Base-by-base conservation (phyloP, 2,797 vertebrate species). In the Enteromius paludinosus region DNA sequence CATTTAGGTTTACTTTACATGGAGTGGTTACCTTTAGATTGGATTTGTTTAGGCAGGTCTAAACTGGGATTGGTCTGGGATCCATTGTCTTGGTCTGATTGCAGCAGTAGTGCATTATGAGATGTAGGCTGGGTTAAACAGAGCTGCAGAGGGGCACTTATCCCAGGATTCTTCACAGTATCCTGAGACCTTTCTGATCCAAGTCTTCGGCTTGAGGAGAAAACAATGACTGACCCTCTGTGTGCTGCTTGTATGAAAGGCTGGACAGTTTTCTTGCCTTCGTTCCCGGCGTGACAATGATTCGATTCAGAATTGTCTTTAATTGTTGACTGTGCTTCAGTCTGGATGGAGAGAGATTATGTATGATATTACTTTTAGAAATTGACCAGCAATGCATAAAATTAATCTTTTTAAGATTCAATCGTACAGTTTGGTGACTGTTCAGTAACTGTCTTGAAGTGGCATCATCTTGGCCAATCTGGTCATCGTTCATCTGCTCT, bases 151-250 rank as follows among this genome's bases (percentile, higher is more conserved):
- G 52, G 77, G 59, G 18, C 30, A 23, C 2, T 69, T 41, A 9
- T 4, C 14, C n/a, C 65, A 0, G 73, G 74, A 4, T 43, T 82
- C 9, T 87, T 86, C 6, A 69, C 35, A 45, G 20, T 84, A 41
- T 87, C 87, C 78, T 88, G 87, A 84, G 90, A 83, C 5, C 7
- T 77, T 0, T 86, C 83, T 0, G 78, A 87, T 86, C 89, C 90
- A 30, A 92, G 73, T 59, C 88, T 91, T 90, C 92, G 92, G 18
- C 92, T 91, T 0, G 92, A 91, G 11, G 94, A 94, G 86, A 95
- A 94, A 83, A 95, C 91, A 77, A 95, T 96, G 62, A 96, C 95
- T 0, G 95, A 96, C 79, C 93, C 90, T 86, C 95, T 90, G 11
- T 92, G 90, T 5, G 79, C 86, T 5, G 89, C 89, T 77, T 92